Percentiles rank a stretch among this genome's conserved stretches.
These are phyloP conservation scores for Benthosema pterotum DNA, from an alignment of 2,797 vertebrate genomes.

Conservation along the genomic window DNA sequence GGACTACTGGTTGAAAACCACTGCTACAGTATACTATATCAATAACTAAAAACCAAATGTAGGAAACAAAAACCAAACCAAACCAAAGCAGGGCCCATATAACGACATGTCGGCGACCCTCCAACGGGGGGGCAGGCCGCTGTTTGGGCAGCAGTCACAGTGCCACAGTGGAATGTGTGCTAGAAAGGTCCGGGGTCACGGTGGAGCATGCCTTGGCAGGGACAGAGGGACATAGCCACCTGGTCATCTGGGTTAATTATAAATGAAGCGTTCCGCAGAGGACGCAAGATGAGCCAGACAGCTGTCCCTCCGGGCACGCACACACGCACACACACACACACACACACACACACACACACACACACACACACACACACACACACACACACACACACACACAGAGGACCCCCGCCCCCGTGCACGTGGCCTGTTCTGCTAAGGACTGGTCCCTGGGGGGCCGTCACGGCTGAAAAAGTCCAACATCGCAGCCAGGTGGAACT, in stretches of 20 bases:
- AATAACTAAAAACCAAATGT: no score
- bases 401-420: no score
- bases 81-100: no score
- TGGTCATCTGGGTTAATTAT: constrained; percentile 85
- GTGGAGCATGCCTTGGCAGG: constrained; percentile 76
- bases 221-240: constrained; percentile 77
- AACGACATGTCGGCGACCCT: no score
- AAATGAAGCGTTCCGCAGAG: constrained; percentile 74
- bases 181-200: constrained; percentile 75
- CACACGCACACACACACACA: constrained; percentile 11
- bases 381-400: constrained; percentile 41
- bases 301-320: constrained; percentile 67
- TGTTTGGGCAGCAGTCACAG: no score
- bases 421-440: constrained; percentile 65
- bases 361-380: constrained; percentile 53
- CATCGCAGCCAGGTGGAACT: constrained; percentile 77
- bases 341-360: constrained; percentile 23
- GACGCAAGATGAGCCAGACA: constrained; percentile 85
- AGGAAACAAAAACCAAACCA: no score
- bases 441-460: constrained; percentile 67
- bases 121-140: no score
- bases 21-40: no score
- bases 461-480: constrained; percentile 69
- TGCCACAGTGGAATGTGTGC: constrained; percentile 59
- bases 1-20: no score